phyloP scores from a whole-genome alignment of 2,113 vertebrate genomes.

The Rhineura floridana region DNA sequence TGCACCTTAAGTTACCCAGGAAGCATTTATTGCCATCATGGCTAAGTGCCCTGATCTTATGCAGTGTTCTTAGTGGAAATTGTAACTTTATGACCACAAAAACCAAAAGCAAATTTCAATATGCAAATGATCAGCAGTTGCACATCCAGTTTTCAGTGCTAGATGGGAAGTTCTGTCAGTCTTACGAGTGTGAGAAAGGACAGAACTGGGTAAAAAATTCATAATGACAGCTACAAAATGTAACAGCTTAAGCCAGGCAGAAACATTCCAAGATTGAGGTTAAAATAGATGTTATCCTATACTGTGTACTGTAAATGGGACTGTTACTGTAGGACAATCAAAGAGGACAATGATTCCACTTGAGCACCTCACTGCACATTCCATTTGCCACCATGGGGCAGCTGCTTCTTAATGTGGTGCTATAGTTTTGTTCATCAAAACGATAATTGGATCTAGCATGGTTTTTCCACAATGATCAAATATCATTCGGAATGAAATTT shows the following conservation, averaged over 20 bases:
- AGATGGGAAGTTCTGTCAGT: background rate
- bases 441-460: background rate
- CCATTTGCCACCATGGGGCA: background rate
- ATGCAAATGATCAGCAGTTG: constrained; percentile 18
- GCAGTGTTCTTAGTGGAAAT: background rate
- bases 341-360: background rate
- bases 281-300: background rate
- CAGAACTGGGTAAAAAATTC: background rate
- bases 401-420: background rate
- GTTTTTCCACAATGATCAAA: constrained; percentile 23
- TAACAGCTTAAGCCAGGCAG: background rate
- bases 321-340: background rate
- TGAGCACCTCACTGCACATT: background rate
- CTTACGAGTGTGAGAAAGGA: background rate
- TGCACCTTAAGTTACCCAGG: rapidly evolving
- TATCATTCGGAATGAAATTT: constrained; percentile 10
- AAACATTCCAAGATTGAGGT: background rate
- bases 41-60: background rate
- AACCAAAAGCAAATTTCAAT: background rate
- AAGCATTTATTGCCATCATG: rapidly evolving
- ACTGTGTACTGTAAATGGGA: background rate
- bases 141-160: constrained; percentile 37
- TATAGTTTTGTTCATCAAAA: constrained; percentile 11
- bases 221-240: constrained; percentile 3
- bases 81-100: constrained; percentile 25